Percentiles rank a stretch among this genome's conserved stretches.
phyloP scores from a whole-genome alignment of 2,888 invertebrate species.

The Heteromyza rotundicornis region DNA sequence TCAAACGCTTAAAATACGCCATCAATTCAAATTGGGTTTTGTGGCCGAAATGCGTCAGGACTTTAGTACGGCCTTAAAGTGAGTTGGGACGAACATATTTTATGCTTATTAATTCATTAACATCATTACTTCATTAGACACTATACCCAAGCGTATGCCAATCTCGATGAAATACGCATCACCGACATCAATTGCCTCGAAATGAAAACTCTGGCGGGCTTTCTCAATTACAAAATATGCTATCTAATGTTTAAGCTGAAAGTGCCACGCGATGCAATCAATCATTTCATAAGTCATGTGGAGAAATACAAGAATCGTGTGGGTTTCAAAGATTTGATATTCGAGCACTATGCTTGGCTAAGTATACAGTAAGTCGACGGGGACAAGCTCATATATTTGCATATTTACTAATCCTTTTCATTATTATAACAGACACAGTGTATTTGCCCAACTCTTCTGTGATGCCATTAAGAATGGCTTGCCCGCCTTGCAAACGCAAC shows the following conservation, averaged over 20 bases:
- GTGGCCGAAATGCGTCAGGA: slow-evolving; percentile 94
- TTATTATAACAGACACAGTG: slow-evolving; percentile 65
- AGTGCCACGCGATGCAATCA: slow-evolving; percentile 91
- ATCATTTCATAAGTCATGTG: slow-evolving; percentile 90
- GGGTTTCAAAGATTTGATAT: slow-evolving; percentile 84
- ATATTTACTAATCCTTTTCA: neutral
- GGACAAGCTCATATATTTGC: neutral
- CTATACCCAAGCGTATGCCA: slow-evolving; percentile 88
- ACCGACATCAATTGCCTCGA: slow-evolving; percentile 92
- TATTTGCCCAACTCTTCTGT: slow-evolving; percentile 95
- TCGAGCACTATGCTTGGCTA: slow-evolving; percentile 97
- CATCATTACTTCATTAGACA: slow-evolving; percentile 64
- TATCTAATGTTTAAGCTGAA: slow-evolving; percentile 87
- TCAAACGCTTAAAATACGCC: slow-evolving; percentile 90
- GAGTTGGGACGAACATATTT: slow-evolving; percentile 38
- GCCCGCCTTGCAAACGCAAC: slow-evolving; percentile 93
- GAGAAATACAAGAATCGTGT: slow-evolving; percentile 83
- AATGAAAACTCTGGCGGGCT: slow-evolving; percentile 92
- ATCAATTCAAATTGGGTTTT: slow-evolving; percentile 97
- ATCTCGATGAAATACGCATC: slow-evolving; percentile 85
- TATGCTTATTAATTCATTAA: slow-evolving; percentile 15
- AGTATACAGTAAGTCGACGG: slow-evolving; percentile 82
- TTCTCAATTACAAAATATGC: slow-evolving; percentile 95
- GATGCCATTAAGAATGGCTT: slow-evolving; percentile 91
- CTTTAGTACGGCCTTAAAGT: slow-evolving; percentile 81